Percentiles rank a stretch among this genome's conserved stretches.
Conservation (phyloP, 1,140 invertebrate species). For the Drosophila kanapiae region DNA sequence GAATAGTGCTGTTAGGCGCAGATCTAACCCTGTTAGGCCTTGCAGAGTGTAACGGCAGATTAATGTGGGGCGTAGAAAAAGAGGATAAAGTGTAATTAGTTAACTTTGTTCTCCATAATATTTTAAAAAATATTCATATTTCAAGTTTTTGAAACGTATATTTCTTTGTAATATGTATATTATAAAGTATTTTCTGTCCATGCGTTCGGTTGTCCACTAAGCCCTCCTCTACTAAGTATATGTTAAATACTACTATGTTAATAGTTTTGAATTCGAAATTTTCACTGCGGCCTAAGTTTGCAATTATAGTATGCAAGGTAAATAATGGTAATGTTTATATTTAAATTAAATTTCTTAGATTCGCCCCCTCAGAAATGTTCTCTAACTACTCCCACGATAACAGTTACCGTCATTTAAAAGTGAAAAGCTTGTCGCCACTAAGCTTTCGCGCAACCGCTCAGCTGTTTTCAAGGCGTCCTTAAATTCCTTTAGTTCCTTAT, state of each 20-base stretch:
- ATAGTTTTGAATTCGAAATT: too few relatives aligned
- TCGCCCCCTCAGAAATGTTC: neutral
- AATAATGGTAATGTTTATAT: too few relatives aligned
- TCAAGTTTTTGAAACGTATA: too few relatives aligned
- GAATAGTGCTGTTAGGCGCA: conserved; percentile 20
- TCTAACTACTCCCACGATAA: conserved; percentile 8
- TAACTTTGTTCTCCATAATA: too few relatives aligned
- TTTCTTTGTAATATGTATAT: too few relatives aligned
- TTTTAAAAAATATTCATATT: neutral
- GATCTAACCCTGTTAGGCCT: neutral
- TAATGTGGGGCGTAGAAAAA: neutral
- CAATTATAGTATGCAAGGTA: too few relatives aligned
- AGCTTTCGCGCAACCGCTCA: conserved; percentile 41
- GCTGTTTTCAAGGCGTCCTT: conserved; percentile 63
- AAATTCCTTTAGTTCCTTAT: conserved; percentile 52
- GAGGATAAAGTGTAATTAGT: neutral
- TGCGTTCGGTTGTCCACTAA: too few relatives aligned
- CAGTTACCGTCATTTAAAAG: neutral
- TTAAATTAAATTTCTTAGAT: neutral
- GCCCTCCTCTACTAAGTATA: neutral
- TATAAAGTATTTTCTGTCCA: too few relatives aligned
- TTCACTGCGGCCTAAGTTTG: neutral
- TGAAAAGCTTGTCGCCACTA: conserved; percentile 15
- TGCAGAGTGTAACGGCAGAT: neutral
- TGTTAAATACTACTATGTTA: too few relatives aligned